phyloP scores from a whole-genome alignment of 2,797 vertebrate species.

The Gambusia yucatana region DNA sequence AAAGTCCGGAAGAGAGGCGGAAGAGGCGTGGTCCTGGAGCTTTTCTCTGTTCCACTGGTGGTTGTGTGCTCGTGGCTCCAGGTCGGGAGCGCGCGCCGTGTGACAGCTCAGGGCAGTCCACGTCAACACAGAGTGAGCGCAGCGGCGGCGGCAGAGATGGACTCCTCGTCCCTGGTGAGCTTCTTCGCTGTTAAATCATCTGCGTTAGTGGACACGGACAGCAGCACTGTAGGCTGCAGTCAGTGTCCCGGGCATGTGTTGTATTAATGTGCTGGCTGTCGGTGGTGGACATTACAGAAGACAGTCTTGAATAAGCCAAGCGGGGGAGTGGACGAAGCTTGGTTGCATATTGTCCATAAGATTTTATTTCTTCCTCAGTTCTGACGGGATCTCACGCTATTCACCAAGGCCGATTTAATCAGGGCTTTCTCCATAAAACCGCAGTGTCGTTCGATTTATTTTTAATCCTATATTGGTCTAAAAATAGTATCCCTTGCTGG shows the following conservation, averaged over 20 bases:
- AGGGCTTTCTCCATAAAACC: constrained; percentile 8
- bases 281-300: constrained; percentile 10
- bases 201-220: not conserved
- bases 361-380: constrained; percentile 1
- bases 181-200: constrained; percentile 10
- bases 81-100: constrained; percentile 57
- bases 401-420: constrained; percentile 47
- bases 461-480: not conserved
- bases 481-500: constrained; percentile 8
- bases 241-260: constrained; percentile 53
- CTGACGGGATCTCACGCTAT: not conserved
- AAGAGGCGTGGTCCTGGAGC: constrained; percentile 30
- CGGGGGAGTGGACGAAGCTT: not conserved
- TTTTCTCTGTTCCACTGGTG: constrained; percentile 9
- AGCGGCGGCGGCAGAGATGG: constrained; percentile 71
- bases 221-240: not conserved
- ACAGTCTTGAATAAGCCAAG: not conserved
- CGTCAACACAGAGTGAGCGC: constrained; percentile 82
- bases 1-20: constrained; percentile 15
- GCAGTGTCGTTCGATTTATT: constrained; percentile 4
- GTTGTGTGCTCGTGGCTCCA: constrained; percentile 17
- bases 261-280: constrained; percentile 40
- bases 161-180: constrained; percentile 81
- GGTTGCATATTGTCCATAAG: constrained; percentile 20
- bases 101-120: constrained; percentile 87